Evolutionary conservation across 2,113 vertebrate species (phyloP), one percentile per base, ranked within the genome.

Genomic region (Catharus fuscescens): DNA sequence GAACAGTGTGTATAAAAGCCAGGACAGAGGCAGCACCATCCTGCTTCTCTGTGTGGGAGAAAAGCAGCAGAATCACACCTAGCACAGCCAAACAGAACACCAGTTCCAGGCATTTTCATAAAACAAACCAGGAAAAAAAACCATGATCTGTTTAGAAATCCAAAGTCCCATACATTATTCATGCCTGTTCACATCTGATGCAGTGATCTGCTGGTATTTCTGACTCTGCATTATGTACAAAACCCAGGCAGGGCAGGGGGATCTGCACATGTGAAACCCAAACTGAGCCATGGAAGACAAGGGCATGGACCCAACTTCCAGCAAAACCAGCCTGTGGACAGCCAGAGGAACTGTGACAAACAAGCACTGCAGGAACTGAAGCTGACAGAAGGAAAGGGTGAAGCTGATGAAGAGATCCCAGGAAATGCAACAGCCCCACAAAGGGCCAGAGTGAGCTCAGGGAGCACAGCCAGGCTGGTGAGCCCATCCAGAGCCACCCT

Each of bases 251-350:
- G 80, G 44, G 16, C 56, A 38, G 26, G 9, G 36, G 38, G 21
- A 16, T 15, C 38, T 5, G 7, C 77, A 52, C 42, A 4, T 0
- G 3, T 67, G 12, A 47, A 44, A 77, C 16, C 50, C 12, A 20
- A 90, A 70, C 9, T 6, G 32, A 52, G 44, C 28, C 31, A 14
- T 1, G 18, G 53, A 45, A 73, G n/a, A 44, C n/a, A 73, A 40
- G 3, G 1, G 38, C 56, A n/a, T 0, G 24, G 7, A 5, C 31
- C 47, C 24, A 44, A 16, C 26, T 28, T 7, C 3, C 17, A 71
- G 72, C 18, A 25, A 21, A 36, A 1, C 3, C 26, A 54, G 38
- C 50, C 77, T 88, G 72, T 12, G 56, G 44, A 1, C 26, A 54
- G 38, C 50, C 77, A 91, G 72, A 13, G 56, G 44, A 1, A 7